Base-by-base conservation (phyloP, 2,888 invertebrate genomes). In the Stomorhina lunata region DNA sequence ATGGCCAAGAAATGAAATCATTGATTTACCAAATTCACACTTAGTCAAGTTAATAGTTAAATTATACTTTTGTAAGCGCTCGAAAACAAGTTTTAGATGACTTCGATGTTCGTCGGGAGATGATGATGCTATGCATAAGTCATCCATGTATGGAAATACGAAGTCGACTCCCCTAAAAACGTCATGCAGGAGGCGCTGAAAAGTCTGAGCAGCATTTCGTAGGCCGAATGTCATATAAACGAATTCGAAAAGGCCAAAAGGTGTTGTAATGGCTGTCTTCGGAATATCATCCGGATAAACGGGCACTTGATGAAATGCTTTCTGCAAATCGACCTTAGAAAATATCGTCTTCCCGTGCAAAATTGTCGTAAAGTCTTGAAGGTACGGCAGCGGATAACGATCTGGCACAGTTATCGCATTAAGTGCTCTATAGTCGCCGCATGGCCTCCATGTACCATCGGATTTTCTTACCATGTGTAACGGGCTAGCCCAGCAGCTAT, bases 401-500 rank as follows among this genome's bases (percentile, higher is more conserved):
- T 69, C 69, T 20, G 68, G 80, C 2, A 69, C 48, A 0, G 66
- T 73, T 10, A 50, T 17, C 0, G 81, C 40, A 25, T 77, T 80
- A 4, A 83, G 48, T 2, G 72, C 45, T 9, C 77, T 55, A 15
- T 76, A 81, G 37, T 80, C 71, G 0, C 88, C 87, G 5, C 77
- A 77, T 6, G 80, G 73, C 9, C 76, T 22, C 66, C 81, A 81
- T 2, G 76, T 63, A 3, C 71, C 69, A 32, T 63, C 61, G 4
- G 37, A 20, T 15, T 84, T 88, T 84, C n/a, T 69, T 0, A 86
- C 88, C 83, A 90, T 71, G 71, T 89, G 87, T 0, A 92, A 84
- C 0, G 90, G 91, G 43, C 88, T 89, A 0, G 90, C 86, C 91
- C 90, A 92, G 0, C 86, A 83, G 59, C 90, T 90, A 2, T 86